Conservation (phyloP, 2,888 invertebrate species). For the Pandemis corylana region DNA sequence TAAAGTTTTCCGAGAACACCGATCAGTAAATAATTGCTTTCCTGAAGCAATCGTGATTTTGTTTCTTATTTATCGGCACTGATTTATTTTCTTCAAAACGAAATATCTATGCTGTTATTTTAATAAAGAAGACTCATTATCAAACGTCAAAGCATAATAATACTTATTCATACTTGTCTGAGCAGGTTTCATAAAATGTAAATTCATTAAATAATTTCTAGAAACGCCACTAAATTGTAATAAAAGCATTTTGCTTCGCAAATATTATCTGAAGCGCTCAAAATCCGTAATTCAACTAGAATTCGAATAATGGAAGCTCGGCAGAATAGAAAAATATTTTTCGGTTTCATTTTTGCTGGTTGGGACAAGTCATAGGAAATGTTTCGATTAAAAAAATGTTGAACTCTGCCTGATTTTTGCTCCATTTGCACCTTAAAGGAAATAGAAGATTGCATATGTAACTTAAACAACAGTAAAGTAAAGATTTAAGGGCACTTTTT, state of each 20-base stretch:
- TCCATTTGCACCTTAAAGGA: too few species aligned
- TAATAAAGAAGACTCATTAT: background rate
- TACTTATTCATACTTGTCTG: background rate
- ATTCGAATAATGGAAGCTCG: conserved; percentile 64
- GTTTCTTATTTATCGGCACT: too few species aligned
- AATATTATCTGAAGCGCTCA: conserved; percentile 14
- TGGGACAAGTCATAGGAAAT: conserved; percentile 47
- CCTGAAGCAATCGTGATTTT: too few species aligned
- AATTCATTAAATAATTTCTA: conserved; percentile 10
- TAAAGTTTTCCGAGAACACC: too few species aligned
- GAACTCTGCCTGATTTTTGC: too few species aligned
- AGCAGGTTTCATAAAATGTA: conserved; percentile 6
- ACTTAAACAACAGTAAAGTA: too few species aligned
- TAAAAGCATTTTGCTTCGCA: conserved; percentile 16
- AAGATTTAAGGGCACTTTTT: too few species aligned
- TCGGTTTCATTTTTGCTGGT: conserved; percentile 57
- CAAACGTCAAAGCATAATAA: conserved; percentile 10
- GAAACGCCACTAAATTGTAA: conserved; percentile 26
- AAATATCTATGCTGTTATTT: too few species aligned
- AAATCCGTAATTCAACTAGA: conserved; percentile 56
- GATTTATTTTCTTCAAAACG: too few species aligned
- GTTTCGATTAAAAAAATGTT: background rate
- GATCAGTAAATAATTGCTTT: too few species aligned
- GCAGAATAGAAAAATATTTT: conserved; percentile 64
- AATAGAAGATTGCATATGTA: too few species aligned